Base-by-base conservation (phyloP, 2,797 vertebrate genomes). In the Naso thynnoides region DNA sequence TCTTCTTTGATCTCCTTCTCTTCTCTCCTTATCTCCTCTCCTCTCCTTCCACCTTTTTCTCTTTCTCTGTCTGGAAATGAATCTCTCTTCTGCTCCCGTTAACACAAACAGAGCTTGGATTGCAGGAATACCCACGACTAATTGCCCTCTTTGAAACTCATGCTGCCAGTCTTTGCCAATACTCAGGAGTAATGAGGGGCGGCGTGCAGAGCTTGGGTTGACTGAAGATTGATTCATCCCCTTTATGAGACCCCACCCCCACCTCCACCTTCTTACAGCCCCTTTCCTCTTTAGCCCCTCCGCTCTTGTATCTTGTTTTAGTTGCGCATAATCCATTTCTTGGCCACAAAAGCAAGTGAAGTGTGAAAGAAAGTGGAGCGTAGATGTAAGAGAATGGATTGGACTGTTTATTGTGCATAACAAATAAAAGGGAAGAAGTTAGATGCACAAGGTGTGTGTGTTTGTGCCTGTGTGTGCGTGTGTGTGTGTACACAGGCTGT, bases 261-360 rank as follows among this genome's bases (percentile, higher is more conserved):
- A 48, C 75, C 33, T 24, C 72, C 73, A 23, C 50, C 49, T 74
- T n/a, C 18, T 42, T 7, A 19, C 29, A 27, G n/a, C 54, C 56
- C 29, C 4, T 53, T 47, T 31, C 48, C n/a, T 53, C n/a, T 27
- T 21, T 19, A n/a, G 6, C 49, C 39, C 55, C 69, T 57, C 49
- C 74, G 29, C 39, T 70, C 41, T 38, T 58, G 18, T 58, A 27
- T 86, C 63, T 81, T 81, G 50, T 83, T 86, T 80, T 81, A 79
- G 67, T 76, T 82, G 50, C 70, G 61, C 67, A 76, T 84, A 87
- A 93, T 90, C 82, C 76, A 81, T 76, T 90, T 86, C 86, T 84
- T 87, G 79, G 61, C 76, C 57, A 78, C 59, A 54, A 76, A 67
- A 82, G 60, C 49, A 70, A 86, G 77, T 29, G 65, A 71, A 82